Conservation (phyloP, 2,797 vertebrate genomes). For the Gallinago nigripennis region DNA sequence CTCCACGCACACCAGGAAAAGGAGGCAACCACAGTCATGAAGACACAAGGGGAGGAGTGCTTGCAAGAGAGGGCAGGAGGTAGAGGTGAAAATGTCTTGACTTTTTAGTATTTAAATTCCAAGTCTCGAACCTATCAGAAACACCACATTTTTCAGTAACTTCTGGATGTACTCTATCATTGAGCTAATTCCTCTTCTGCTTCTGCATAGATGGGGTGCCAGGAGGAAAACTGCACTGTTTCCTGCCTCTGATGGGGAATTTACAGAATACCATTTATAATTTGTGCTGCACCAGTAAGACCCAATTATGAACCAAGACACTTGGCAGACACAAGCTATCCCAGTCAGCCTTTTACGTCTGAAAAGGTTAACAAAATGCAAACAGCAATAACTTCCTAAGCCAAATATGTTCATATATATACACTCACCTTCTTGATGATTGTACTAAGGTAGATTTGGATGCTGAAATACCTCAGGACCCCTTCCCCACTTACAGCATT, state of each 20-base stretch:
- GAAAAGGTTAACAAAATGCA: slow-evolving; percentile 15
- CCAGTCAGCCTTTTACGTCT: background rate
- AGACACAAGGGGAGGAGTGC: background rate
- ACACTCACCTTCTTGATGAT: background rate
- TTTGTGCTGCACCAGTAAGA: background rate
- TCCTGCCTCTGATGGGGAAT: background rate
- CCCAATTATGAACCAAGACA: background rate
- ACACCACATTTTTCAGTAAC: background rate
- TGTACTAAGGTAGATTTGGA: background rate
- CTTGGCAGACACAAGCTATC: background rate
- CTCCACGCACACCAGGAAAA: slow-evolving; percentile 19
- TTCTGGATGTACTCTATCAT: background rate
- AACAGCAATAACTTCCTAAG: background rate
- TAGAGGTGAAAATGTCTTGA: background rate
- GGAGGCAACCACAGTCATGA: background rate
- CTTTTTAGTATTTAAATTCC: background rate
- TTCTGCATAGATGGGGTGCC: background rate
- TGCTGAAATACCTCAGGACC: background rate
- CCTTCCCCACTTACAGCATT: background rate
- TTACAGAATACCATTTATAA: background rate
- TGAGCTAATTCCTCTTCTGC: slow-evolving; percentile 11
- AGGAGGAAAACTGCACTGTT: background rate
- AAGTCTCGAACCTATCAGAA: background rate
- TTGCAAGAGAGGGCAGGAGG: background rate
- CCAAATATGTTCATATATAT: background rate